These are phyloP conservation scores for Dicyrtoma fusca DNA, from an alignment of 2,888 invertebrate genomes.

Conservation along the genomic window DNA sequence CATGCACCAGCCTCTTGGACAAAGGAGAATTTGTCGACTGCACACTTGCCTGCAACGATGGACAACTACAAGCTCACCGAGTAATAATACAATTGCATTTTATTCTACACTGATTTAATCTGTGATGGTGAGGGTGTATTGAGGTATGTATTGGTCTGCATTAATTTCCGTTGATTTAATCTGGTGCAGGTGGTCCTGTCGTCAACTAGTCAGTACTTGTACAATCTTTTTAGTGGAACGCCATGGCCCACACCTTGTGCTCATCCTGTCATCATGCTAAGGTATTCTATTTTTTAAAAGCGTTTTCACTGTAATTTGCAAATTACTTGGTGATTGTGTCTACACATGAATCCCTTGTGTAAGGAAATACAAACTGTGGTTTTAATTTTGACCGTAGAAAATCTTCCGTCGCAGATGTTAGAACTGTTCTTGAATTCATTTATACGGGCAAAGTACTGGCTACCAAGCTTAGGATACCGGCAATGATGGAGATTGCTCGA, in stretches of 20 bases:
- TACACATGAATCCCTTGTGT: too few relatives aligned
- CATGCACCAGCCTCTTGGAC: conserved; percentile 34
- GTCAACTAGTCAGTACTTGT: conserved; percentile 41
- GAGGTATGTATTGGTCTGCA: too few relatives aligned
- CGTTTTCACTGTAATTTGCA: too few relatives aligned
- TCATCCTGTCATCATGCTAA: conserved; percentile 47
- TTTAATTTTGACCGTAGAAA: too few relatives aligned
- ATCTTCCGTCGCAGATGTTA: too few relatives aligned
- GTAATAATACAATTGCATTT: conserved; percentile 27
- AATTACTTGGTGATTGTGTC: too few relatives aligned
- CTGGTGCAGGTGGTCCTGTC: conserved; percentile 47
- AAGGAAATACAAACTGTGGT: too few relatives aligned
- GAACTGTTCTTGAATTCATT: conserved; percentile 44
- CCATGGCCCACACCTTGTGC: conserved; percentile 45
- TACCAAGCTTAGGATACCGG: conserved; percentile 32
- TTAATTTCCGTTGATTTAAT: conserved; percentile 6
- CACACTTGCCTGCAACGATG: conserved; percentile 46
- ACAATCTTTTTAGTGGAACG: conserved; percentile 39
- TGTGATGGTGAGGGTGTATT: too few relatives aligned
- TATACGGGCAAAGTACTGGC: conserved; percentile 42
- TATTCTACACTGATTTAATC: neutral
- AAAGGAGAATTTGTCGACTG: conserved; percentile 46
- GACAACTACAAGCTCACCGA: conserved; percentile 46
- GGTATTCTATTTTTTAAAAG: conserved; percentile 37
- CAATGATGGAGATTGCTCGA: conserved; percentile 39